These are phyloP conservation scores for Baccha elongata DNA, from an alignment of 2,888 invertebrate species.

Conservation along the genomic window DNA sequence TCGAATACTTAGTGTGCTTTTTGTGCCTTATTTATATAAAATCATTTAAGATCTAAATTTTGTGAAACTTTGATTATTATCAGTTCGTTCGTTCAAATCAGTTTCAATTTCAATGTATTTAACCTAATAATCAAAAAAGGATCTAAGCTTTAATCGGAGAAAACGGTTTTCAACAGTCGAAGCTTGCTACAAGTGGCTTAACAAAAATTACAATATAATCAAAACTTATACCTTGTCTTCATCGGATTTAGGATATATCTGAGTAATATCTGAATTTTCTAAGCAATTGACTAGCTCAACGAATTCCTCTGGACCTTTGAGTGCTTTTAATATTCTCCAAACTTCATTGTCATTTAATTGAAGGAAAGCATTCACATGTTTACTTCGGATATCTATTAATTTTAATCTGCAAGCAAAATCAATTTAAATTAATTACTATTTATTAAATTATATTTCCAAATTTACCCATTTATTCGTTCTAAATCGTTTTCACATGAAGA, in stretches of 20 bases:
- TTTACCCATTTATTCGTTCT: slow-evolving; percentile 42
- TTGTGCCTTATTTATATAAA: too few species aligned
- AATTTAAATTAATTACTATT: background rate
- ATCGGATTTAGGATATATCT: slow-evolving; percentile 14
- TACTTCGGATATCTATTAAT: slow-evolving; percentile 49
- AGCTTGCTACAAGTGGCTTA: too few species aligned
- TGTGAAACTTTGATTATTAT: too few species aligned
- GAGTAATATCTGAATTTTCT: background rate
- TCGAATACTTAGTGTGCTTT: too few species aligned
- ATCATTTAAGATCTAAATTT: too few species aligned
- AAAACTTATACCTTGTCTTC: slow-evolving; percentile 41
- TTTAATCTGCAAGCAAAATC: slow-evolving; percentile 23
- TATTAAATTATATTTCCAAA: background rate
- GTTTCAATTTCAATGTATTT: too few species aligned
- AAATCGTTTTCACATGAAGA: background rate
- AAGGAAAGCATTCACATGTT: slow-evolving; percentile 30
- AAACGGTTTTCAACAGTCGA: too few species aligned
- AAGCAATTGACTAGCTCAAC: slow-evolving; percentile 37
- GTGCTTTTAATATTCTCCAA: slow-evolving; percentile 3
- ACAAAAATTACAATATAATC: too few species aligned
- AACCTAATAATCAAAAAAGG: too few species aligned
- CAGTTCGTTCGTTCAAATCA: too few species aligned
- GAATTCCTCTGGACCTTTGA: slow-evolving; percentile 14
- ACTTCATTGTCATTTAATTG: slow-evolving; percentile 55
- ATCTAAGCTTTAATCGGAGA: too few species aligned